Percentiles rank a stretch among this genome's conserved stretches.
Conservation (phyloP, 2,797 vertebrate genomes). For the Periparus ater region DNA sequence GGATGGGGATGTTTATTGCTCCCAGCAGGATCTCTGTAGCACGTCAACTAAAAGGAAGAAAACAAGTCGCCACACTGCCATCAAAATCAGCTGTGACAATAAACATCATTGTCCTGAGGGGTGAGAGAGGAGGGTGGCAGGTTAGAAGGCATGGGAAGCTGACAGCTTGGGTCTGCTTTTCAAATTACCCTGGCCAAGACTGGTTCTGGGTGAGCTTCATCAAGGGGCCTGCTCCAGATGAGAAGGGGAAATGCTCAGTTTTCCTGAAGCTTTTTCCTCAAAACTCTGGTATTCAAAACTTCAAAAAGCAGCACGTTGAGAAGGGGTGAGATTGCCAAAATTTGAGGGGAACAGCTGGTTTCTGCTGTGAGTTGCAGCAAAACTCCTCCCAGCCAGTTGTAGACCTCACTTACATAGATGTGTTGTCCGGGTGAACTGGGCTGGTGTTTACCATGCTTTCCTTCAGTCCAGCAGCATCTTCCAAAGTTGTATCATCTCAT, state of each 20-base stretch:
- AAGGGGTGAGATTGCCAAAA: neutral
- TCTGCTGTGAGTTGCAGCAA: neutral
- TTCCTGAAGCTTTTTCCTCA: neutral
- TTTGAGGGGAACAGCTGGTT: neutral
- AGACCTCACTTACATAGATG: neutral
- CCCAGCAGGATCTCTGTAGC: neutral
- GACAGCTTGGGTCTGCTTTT: neutral
- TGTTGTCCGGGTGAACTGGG: neutral
- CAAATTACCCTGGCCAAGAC: neutral
- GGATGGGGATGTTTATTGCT: conserved; percentile 10
- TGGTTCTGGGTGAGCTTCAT: neutral
- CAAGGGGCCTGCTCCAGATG: neutral
- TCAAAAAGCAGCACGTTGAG: neutral
- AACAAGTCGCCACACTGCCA: neutral
- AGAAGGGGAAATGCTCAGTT: neutral
- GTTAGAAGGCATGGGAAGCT: neutral
- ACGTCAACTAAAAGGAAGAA: neutral
- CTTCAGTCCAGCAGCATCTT: neutral
- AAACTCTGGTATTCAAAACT: neutral
- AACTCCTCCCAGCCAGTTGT: neutral
- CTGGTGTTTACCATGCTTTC: neutral
- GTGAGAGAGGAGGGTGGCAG: neutral
- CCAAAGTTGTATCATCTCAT: neutral
- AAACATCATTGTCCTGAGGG: neutral
- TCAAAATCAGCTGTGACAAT: conserved; percentile 3